Percentiles rank a stretch among this genome's conserved stretches.
Conservation (phyloP, 2,797 vertebrate genomes). For the Eulemur rubriventer region DNA sequence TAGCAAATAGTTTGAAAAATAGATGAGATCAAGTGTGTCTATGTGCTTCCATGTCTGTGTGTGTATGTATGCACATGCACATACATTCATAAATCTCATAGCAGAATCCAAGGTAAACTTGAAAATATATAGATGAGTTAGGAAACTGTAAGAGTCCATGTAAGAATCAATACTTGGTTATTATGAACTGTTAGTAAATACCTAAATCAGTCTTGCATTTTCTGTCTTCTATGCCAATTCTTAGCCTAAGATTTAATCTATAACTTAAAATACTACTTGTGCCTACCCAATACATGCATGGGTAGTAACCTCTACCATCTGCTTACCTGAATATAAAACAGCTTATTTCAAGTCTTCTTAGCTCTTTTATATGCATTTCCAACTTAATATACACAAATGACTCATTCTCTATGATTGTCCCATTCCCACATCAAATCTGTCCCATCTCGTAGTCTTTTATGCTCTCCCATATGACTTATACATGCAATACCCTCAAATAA, state of each 20-base stretch:
- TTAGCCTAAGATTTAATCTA: background rate
- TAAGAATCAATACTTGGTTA: background rate
- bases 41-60: fast-evolving
- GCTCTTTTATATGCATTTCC: background rate
- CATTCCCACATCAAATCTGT: background rate
- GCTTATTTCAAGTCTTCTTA: background rate
- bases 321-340: background rate
- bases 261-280: background rate
- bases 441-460: too few relatives aligned
- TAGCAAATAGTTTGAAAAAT: background rate
- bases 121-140: background rate
- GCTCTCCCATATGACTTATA: too few relatives aligned
- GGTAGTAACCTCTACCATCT: background rate
- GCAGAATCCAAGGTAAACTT: background rate
- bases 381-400: background rate
- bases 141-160: background rate
- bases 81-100: background rate
- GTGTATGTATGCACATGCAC: background rate
- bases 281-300: too few relatives aligned
- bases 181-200: background rate
- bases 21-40: background rate
- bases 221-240: background rate
- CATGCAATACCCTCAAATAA: background rate
- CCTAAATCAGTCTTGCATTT: background rate
- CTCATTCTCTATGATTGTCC: background rate